Evolutionary conservation across 30 jellyfish, hydroid and myxozoan species (phyloP).

Genomic region (Hydractinia symbiolongicarpus): DNA sequence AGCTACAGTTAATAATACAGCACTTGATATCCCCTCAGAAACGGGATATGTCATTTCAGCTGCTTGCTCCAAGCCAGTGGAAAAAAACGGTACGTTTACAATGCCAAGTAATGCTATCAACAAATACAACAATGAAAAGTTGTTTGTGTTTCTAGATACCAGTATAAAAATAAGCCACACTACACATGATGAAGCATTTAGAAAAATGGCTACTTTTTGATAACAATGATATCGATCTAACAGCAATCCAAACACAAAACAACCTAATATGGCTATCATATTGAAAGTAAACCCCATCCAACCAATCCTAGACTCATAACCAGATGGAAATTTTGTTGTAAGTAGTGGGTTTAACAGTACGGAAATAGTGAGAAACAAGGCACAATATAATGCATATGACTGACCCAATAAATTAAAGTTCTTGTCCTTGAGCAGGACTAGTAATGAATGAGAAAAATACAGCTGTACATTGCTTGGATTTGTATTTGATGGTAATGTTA

Average conservation of each 20-base stretch:
- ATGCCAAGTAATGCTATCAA: slow-evolving; percentile 32
- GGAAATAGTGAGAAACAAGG: slow-evolving; percentile 36
- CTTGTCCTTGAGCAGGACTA: slow-evolving; percentile 38
- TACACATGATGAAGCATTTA: slow-evolving; percentile 33
- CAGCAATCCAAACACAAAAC: slow-evolving; percentile 41
- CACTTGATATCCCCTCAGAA: slow-evolving; percentile 56
- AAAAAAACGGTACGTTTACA: slow-evolving; percentile 44
- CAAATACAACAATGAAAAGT: slow-evolving; percentile 32
- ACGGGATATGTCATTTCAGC: slow-evolving; percentile 84
- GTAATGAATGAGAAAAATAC: slow-evolving; percentile 27
- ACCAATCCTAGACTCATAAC: slow-evolving; percentile 50
- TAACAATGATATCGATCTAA: slow-evolving; percentile 45
- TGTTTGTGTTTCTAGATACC: slow-evolving; percentile 27
- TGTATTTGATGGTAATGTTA: slow-evolving; percentile 58
- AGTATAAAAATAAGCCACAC: slow-evolving; percentile 44
- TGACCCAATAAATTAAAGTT: slow-evolving; percentile 48
- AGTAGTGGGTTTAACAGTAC: slow-evolving; percentile 40
- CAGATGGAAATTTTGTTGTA: slow-evolving; percentile 20
- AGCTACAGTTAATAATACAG: slow-evolving; percentile 55
- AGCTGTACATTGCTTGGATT: slow-evolving; percentile 20
- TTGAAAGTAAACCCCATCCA: slow-evolving; percentile 71
- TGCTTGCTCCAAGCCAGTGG: slow-evolving; percentile 71
- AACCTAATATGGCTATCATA: slow-evolving; percentile 38
- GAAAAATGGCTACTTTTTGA: slow-evolving; percentile 30
- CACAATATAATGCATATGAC: slow-evolving; percentile 57